phyloP scores from a whole-genome alignment of 2,888 invertebrate genomes.

The Cephus sareptanus region DNA sequence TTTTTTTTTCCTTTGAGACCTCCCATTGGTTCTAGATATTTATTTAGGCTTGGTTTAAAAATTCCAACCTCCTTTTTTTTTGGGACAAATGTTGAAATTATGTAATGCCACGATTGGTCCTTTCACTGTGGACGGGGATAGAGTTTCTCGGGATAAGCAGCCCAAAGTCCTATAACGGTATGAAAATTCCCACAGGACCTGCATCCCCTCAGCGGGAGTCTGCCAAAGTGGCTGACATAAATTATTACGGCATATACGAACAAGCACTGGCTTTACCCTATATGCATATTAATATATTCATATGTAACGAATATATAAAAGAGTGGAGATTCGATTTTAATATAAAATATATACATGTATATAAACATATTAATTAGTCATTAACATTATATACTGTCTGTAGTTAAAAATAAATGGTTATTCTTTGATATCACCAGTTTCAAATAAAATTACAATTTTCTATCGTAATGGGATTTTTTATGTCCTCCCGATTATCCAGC shows the following conservation, averaged over 20 bases:
- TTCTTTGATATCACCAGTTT: neutral
- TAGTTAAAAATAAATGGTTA: neutral
- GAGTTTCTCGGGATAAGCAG: neutral
- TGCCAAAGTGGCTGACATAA: slow-evolving; percentile 23
- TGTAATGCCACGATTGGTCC: neutral
- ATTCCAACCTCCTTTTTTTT: neutral
- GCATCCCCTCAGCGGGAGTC: slow-evolving; percentile 21
- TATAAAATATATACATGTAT: neutral
- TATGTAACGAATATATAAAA: neutral
- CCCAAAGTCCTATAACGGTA: neutral
- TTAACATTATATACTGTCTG: neutral
- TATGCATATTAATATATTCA: neutral
- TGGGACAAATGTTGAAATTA: neutral
- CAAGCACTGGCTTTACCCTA: neutral
- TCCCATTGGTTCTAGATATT: neutral
- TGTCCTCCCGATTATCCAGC: neutral
- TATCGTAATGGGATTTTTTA: neutral
- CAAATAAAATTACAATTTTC: neutral
- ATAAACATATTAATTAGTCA: neutral
- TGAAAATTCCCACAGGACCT: slow-evolving; percentile 18
- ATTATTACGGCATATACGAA: slow-evolving; percentile 13
- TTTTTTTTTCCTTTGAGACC: neutral
- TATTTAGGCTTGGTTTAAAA: neutral
- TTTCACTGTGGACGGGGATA: neutral
- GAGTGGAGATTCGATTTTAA: neutral